phyloP scores from a whole-genome alignment of 2,888 invertebrate genomes.

The Suillia variegata region DNA sequence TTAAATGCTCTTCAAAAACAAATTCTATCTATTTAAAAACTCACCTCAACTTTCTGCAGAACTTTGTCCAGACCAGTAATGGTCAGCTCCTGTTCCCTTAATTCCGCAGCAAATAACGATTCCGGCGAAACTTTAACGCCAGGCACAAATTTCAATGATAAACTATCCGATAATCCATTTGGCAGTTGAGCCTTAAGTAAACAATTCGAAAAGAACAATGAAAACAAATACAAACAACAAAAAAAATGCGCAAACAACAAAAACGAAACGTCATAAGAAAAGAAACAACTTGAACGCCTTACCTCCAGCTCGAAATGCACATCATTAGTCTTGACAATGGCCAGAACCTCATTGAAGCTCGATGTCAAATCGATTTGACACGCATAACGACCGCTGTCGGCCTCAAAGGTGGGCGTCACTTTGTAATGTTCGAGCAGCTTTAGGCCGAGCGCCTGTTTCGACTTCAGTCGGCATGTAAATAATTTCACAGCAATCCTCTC shows the following conservation, averaged over 20 bases:
- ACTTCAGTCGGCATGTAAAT: slow-evolving; percentile 53
- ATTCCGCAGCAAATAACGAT: slow-evolving; percentile 45
- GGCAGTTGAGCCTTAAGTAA: slow-evolving; percentile 48
- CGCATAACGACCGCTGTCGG: slow-evolving; percentile 50
- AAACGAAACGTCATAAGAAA: no score
- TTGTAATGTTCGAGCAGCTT: slow-evolving; percentile 52
- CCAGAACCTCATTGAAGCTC: slow-evolving; percentile 51
- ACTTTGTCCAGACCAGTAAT: slow-evolving; percentile 66
- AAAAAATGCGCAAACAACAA: slow-evolving; percentile 4
- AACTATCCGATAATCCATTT: slow-evolving; percentile 52
- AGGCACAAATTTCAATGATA: slow-evolving; percentile 57
- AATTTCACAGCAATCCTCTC: slow-evolving; percentile 47
- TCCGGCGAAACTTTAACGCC: slow-evolving; percentile 55
- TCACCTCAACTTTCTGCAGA: slow-evolving; percentile 64
- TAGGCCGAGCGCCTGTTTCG: slow-evolving; percentile 48
- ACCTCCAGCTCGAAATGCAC: slow-evolving; percentile 58
- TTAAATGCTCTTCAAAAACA: no score
- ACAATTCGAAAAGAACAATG: slow-evolving; percentile 13
- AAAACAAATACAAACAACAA: slow-evolving; percentile 1
- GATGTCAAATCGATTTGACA: slow-evolving; percentile 54
- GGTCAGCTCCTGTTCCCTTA: slow-evolving; percentile 55
- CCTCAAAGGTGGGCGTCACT: slow-evolving; percentile 52
- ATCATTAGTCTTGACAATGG: slow-evolving; percentile 53
- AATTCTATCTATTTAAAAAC: slow-evolving; percentile 26
- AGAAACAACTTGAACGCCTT: slow-evolving; percentile 21